phyloP scores from a whole-genome alignment of 1,140 invertebrate genomes.

The Muscidifurax raptorellus region DNA sequence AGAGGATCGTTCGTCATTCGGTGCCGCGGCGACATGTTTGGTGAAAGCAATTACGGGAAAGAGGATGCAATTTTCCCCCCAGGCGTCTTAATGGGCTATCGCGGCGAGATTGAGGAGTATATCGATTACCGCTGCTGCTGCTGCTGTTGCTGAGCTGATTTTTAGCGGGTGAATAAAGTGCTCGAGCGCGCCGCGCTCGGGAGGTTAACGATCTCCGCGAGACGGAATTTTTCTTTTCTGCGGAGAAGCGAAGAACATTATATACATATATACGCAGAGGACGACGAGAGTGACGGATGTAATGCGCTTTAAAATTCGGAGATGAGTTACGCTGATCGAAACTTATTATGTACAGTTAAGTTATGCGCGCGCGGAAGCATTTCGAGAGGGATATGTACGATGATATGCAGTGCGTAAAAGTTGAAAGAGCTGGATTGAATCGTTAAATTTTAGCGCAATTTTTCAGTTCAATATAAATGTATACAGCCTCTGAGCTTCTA shows the following conservation, averaged over 20 bases:
- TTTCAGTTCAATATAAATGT: background rate
- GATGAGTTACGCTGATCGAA: constrained; percentile 14
- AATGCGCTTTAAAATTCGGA: background rate
- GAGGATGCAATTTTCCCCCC: background rate
- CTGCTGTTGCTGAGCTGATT: background rate
- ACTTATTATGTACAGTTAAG: constrained; percentile 10
- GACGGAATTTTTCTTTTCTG: constrained; percentile 11
- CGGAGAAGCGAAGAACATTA: background rate
- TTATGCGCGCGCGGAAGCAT: background rate
- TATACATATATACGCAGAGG: background rate
- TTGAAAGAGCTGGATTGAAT: background rate
- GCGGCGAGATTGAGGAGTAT: background rate
- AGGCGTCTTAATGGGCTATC: constrained; percentile 28
- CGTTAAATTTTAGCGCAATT: background rate
- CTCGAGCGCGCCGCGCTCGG: background rate
- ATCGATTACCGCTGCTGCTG: constrained; percentile 33
- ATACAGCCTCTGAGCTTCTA: background rate
- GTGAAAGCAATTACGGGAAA: constrained; percentile 48
- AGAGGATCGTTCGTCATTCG: constrained; percentile 41
- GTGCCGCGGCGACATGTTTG: constrained; percentile 6
- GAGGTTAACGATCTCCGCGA: constrained; percentile 31
- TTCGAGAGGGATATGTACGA: background rate
- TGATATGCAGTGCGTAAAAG: background rate
- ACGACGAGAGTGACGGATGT: background rate
- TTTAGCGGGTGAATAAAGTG: background rate